Percentiles rank a stretch among this genome's conserved stretches.
Evolutionary conservation across 2,113 vertebrate genomes (phyloP).

Genomic region (Condylura cristata): DNA sequence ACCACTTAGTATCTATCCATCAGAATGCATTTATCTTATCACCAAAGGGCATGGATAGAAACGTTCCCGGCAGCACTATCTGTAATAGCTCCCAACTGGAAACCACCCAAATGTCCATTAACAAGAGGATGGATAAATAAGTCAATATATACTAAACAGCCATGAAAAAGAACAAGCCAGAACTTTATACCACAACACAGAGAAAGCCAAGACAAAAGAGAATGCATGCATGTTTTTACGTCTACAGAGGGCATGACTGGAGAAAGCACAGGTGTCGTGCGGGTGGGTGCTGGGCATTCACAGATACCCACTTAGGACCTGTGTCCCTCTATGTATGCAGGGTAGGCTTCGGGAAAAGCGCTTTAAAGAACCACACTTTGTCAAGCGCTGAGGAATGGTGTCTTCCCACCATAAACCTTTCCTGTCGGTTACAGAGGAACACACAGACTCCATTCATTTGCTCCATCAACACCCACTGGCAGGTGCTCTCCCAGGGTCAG

Average conservation of each 20-base stretch:
- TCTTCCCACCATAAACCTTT: background rate
- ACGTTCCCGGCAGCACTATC: background rate
- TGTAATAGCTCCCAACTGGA: too few relatives aligned
- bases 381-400: background rate
- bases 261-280: background rate
- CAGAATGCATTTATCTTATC: background rate
- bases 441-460: background rate
- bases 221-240: background rate
- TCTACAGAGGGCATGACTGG: background rate
- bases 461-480: rapidly evolving
- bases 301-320: rapidly evolving
- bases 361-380: background rate
- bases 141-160: background rate
- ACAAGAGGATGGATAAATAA: background rate
- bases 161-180: background rate
- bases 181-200: background rate
- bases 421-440: background rate
- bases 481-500: background rate
- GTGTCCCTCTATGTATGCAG: rapidly evolving
- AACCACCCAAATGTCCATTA: background rate
- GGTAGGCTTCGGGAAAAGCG: background rate
- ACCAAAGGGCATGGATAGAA: rapidly evolving
- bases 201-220: background rate
- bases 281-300: background rate
- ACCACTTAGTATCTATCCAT: background rate